Base-by-base conservation (phyloP, 2,888 invertebrate genomes). In the Acronicta leporina region DNA sequence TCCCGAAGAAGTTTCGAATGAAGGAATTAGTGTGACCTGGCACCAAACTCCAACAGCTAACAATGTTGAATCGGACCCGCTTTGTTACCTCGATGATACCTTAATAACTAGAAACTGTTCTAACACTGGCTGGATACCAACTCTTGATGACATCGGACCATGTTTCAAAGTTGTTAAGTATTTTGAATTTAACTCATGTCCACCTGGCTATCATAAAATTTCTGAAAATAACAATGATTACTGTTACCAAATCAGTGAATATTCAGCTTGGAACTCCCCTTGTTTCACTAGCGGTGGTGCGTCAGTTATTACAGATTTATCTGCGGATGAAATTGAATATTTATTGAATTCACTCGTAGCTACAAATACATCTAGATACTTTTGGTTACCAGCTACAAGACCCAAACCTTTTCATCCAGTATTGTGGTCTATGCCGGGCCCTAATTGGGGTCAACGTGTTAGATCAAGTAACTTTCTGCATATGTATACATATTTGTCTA, bases 321-420 rank as follows among this genome's bases (percentile, higher is more conserved):
- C 81, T 42, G 63, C 68, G 46, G 64, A 77, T 14, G 91, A 92
- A 70, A 60, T 86, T 0, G 62, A 82, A 13, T 82, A 82, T n/a
- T 64, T 94, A 56, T 59, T 93, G 27, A 58, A 79, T 41, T 85
- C 87, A 10, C 87, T 95, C 57, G 77, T 65, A 51, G 51, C 61
- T 14, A 73, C 65, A 47, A 86, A 87, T 53, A 67, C 57, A 2
- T 86, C 88, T 0, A 82, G 81, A 65, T 87, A 83, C 60, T 91
- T 84, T 75, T 96, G 96, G 95, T 72, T 95, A 54, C 95, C 95
- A 14, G 90, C 92, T 4, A 86, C 86, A 45, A 87, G 95, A 41
- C 73, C 79, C n/a, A 88, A 88, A 49, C 66, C 83, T 38, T 94
- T 91, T 66, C 87, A 89, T 60, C 94, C 95, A 16, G 74, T 94